These are phyloP conservation scores for Scomber scombrus DNA, from an alignment of 2,113 vertebrate genomes.

Conservation along the genomic window DNA sequence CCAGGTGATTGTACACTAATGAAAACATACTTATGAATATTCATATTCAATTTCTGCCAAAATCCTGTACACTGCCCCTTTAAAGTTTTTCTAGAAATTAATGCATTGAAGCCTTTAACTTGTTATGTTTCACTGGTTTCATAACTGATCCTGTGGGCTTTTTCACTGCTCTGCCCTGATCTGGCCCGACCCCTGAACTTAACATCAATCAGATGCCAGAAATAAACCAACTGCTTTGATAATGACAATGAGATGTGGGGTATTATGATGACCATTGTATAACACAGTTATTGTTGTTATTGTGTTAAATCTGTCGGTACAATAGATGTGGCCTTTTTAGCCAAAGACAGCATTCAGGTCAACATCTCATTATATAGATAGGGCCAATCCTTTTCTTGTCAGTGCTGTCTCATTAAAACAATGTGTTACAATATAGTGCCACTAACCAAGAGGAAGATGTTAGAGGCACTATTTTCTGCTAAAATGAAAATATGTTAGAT, in stretches of 20 bases:
- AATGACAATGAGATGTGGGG: slow-evolving; percentile 39
- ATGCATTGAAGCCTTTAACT: slow-evolving; percentile 21
- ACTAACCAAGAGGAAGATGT: slow-evolving; percentile 18
- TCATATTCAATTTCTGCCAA: too few relatives aligned
- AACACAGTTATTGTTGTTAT: slow-evolving; percentile 44
- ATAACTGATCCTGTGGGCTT: slow-evolving; percentile 41
- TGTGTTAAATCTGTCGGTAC: slow-evolving; percentile 25
- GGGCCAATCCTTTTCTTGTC: slow-evolving; percentile 2
- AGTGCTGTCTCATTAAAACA: slow-evolving; percentile 33
- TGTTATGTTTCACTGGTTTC: slow-evolving; percentile 44
- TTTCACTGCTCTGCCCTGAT: slow-evolving; percentile 8
- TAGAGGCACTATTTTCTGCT: slow-evolving; percentile 9
- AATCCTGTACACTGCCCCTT: too few relatives aligned
- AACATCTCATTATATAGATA: slow-evolving; percentile 51
- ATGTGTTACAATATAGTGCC: background rate
- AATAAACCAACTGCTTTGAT: slow-evolving; percentile 51
- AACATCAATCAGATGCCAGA: slow-evolving; percentile 41
- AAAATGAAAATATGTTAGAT: background rate
- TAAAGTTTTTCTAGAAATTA: background rate
- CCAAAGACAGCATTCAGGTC: slow-evolving; percentile 10
- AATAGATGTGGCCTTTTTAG: slow-evolving; percentile 29
- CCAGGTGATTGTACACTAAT: too few relatives aligned
- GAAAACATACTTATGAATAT: too few relatives aligned
- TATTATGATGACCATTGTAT: slow-evolving; percentile 61
- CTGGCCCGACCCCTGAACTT: slow-evolving; percentile 40